Evolutionary conservation across 2,797 vertebrate genomes (phyloP).

Genomic region (Sciurus carolinensis): DNA sequence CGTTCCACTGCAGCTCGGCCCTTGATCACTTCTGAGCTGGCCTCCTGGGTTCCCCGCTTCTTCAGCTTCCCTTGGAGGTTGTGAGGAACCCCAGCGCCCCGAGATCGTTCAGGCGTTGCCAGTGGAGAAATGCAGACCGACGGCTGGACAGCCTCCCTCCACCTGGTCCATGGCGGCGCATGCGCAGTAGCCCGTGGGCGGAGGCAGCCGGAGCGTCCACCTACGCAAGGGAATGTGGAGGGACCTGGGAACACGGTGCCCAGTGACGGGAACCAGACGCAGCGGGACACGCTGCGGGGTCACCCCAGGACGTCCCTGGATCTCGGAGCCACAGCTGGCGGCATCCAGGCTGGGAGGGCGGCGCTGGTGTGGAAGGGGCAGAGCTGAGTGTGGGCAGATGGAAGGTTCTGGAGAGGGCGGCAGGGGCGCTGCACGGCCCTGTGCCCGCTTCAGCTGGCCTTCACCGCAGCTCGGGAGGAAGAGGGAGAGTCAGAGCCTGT

Average conservation of each 20-base stretch:
- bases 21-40: background rate
- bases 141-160: too few relatives aligned
- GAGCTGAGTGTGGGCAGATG: too few relatives aligned
- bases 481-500: background rate
- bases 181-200: background rate
- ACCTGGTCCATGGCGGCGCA: background rate
- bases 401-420: too few relatives aligned
- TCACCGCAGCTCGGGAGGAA: background rate
- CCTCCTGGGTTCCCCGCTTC: background rate
- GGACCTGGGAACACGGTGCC: fast-evolving
- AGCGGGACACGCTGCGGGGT: too few relatives aligned
- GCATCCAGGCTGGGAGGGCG: too few relatives aligned
- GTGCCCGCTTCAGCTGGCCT: too few relatives aligned
- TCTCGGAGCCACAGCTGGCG: background rate
- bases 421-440: too few relatives aligned
- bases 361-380: background rate
- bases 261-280: background rate
- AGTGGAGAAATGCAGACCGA: background rate
- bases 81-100: background rate
- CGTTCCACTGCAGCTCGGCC: too few relatives aligned
- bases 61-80: background rate
- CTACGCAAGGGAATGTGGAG: background rate
- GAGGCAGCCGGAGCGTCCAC: fast-evolving
- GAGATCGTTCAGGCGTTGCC: background rate
- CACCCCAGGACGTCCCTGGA: background rate